Evolutionary conservation across 1,140 invertebrate genomes (phyloP).

Genomic region (Drosophila kanapiae): DNA sequence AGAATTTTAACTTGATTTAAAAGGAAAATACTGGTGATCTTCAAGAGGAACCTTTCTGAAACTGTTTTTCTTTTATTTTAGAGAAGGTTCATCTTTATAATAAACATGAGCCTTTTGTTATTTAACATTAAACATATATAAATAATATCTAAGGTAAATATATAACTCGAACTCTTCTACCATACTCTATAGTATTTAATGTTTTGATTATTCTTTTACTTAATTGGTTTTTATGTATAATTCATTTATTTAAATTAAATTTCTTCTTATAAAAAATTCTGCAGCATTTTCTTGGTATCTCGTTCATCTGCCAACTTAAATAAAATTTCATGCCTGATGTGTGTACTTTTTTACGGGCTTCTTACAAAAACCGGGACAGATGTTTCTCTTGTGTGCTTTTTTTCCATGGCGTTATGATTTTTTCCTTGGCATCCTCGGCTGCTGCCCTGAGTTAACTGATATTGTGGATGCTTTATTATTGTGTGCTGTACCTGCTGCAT

Average conservation of each 20-base stretch:
- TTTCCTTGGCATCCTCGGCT: constrained; percentile 29
- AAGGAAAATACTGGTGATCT: no score
- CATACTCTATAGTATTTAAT: no score
- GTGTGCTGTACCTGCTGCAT: constrained; percentile 47
- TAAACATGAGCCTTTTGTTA: background rate
- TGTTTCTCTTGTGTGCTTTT: constrained; percentile 53
- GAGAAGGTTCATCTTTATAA: background rate
- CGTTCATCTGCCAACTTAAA: constrained; percentile 46
- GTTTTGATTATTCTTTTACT: no score
- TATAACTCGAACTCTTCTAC: no score
- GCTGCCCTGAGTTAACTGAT: constrained; percentile 68
- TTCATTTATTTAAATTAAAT: background rate
- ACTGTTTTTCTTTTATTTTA: no score
- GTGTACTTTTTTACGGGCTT: constrained; percentile 36
- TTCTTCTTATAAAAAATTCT: background rate
- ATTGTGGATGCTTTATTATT: constrained; percentile 58
- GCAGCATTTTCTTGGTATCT: background rate
- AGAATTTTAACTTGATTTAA: background rate
- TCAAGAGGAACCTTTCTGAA: no score
- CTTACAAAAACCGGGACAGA: constrained; percentile 47
- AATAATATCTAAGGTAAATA: background rate
- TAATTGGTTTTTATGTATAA: background rate
- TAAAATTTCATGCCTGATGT: constrained; percentile 63
- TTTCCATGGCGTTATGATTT: constrained; percentile 49
- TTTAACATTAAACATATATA: background rate